phyloP scores from a whole-genome alignment of 1,140 invertebrate genomes.

The Oncopodura yosiiana region DNA sequence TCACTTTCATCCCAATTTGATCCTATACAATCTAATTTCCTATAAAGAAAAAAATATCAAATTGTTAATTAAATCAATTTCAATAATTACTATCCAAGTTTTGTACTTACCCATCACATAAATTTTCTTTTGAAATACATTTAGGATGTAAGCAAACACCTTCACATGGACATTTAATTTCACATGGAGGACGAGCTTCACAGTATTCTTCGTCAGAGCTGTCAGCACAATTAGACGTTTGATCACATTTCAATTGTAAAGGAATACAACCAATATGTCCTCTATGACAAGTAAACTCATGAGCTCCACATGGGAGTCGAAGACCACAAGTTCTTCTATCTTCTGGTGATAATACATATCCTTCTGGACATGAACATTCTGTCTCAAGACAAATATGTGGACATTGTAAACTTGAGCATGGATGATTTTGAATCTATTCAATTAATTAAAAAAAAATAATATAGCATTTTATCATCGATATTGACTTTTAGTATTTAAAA shows the following conservation, averaged over 20 bases:
- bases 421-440: not conserved
- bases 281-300: constrained; percentile 42
- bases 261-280: constrained; percentile 41
- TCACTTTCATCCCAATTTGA: constrained; percentile 19
- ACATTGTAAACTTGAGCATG: constrained; percentile 5
- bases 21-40: constrained; percentile 7
- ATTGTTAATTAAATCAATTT: too few relatives aligned
- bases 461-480: too few relatives aligned
- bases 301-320: constrained; percentile 41
- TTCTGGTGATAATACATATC: constrained; percentile 41
- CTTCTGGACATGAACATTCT: constrained; percentile 46
- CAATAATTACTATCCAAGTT: too few relatives aligned
- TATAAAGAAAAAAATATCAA: too few relatives aligned
- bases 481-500: too few relatives aligned
- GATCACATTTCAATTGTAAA: constrained; percentile 43
- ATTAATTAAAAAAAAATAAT: constrained; percentile 8
- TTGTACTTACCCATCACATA: constrained; percentile 24
- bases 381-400: constrained; percentile 24
- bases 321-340: constrained; percentile 40
- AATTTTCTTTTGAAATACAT: not conserved
- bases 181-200: not conserved
- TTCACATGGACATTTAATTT: constrained; percentile 16
- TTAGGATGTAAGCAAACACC: not conserved
- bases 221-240: constrained; percentile 43
- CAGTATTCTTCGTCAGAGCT: constrained; percentile 36